Base-by-base conservation (phyloP, 2,888 invertebrate genomes). In the Chesias legatella region DNA sequence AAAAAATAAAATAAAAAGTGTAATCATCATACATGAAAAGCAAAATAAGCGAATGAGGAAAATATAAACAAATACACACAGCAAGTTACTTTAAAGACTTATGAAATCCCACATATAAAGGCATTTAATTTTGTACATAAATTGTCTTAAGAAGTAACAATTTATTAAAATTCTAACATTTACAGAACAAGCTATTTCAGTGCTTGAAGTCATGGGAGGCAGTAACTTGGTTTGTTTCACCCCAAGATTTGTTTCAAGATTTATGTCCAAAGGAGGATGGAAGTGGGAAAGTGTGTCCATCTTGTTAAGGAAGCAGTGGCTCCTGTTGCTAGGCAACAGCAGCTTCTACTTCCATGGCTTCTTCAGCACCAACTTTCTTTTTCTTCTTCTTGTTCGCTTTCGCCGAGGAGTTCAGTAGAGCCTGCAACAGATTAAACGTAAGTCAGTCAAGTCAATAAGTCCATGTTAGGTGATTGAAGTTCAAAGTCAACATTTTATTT, bases 381-480 rank as follows among this genome's bases (percentile, higher is more conserved):
- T 95, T 95, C 91, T 95, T 96, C 92, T 96, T 96, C 86, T 96
- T 97, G 60, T 94, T 95, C 11, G 95, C 90, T 79, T 95, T 96
- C 48, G 95, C 94, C 8, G 94, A 93, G 47, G 93, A 92, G 71
- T 92, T 92, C 61, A 96, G 88, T 49, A 95, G 89, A 46, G 92
- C 86, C 93, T 94, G 83, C 17, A 48, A 46, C 11, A 43, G 50
- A 31, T 48, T 17, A 29, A 27, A 28, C 21, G n/a, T n/a, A 11
- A 7, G 10, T 9, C 10, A 7, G 11, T 28, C 11, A 10, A 9
- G 10, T n/a, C n/a, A n/a, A n/a, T n/a, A n/a, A n/a, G n/a, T n/a
- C n/a, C n/a, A n/a, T n/a, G n/a, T n/a, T n/a, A n/a, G n/a, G n/a
- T n/a, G n/a, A n/a, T n/a, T n/a, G n/a, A n/a, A n/a, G n/a, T n/a